A percentile compares a stretch with the other conserved stretches of the same genome.
Conservation (phyloP, 2,113 vertebrate species). For the Corythaeola cristata region DNA sequence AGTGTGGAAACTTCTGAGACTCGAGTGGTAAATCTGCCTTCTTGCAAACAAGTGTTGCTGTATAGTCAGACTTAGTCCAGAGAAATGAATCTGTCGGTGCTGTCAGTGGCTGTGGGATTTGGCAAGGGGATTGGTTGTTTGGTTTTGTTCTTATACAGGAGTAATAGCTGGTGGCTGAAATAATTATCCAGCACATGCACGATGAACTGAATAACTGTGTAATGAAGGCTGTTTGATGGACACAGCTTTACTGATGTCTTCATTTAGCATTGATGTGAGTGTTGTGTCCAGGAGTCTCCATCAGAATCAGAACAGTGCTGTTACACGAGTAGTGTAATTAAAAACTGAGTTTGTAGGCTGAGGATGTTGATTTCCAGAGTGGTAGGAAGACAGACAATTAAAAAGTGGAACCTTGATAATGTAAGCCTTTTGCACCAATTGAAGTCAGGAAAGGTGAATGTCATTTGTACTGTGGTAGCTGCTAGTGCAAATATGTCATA, state of each 20-base stretch:
- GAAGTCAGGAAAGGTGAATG: background rate
- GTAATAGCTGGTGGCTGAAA: background rate
- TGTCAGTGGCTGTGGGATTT: background rate
- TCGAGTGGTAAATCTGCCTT: background rate
- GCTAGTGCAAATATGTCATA: background rate
- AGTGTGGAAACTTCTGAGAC: background rate
- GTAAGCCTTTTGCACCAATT: background rate
- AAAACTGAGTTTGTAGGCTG: background rate
- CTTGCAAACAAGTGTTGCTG: background rate
- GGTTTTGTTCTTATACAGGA: background rate
- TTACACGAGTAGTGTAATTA: background rate
- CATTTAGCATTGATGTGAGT: background rate
- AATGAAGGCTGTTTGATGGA: background rate
- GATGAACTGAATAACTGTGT: background rate
- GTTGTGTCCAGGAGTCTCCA: background rate
- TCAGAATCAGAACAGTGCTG: background rate
- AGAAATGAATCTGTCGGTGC: background rate
- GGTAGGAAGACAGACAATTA: background rate
- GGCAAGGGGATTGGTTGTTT: background rate
- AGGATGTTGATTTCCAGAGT: background rate
- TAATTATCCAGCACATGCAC: rapidly evolving
- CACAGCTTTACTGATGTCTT: background rate
- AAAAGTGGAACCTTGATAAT: background rate
- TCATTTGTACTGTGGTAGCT: background rate
- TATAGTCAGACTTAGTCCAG: background rate